Conservation (phyloP, 2,797 vertebrate genomes). For the Halcyon leucocephala region DNA sequence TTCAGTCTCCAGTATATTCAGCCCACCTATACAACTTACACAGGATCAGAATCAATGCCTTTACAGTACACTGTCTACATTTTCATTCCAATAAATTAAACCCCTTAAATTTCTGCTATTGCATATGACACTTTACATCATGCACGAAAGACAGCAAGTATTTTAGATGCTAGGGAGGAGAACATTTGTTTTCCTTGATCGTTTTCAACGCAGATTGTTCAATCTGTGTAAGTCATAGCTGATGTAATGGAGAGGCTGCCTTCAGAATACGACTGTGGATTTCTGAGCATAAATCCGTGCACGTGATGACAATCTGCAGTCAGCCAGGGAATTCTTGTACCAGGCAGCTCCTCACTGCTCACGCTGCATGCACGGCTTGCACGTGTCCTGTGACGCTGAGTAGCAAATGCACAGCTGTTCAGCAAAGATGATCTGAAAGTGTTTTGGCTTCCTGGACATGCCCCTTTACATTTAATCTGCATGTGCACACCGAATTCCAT, state of each 20-base stretch:
- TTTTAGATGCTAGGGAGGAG: neutral
- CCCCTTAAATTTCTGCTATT: neutral
- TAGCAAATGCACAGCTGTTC: neutral
- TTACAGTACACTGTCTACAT: neutral
- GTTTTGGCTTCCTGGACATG: neutral
- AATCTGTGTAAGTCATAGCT: neutral
- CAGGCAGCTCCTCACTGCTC: fast-evolving
- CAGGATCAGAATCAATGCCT: neutral
- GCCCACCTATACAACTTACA: neutral
- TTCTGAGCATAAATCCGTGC: neutral
- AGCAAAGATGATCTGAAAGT: neutral
- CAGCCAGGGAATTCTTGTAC: neutral
- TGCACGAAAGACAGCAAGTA: neutral
- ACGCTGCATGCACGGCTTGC: fast-evolving
- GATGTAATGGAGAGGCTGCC: neutral
- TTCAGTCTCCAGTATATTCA: neutral
- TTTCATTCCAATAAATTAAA: neutral
- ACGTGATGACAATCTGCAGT: neutral
- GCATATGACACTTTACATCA: neutral
- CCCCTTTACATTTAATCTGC: neutral
- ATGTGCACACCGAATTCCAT: neutral
- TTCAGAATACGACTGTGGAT: neutral
- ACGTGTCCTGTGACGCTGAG: neutral
- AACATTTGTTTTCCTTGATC: neutral
- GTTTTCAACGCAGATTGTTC: neutral